phyloP scores from a whole-genome alignment of 2,797 vertebrate genomes.

The Hippocampus kuda region DNA sequence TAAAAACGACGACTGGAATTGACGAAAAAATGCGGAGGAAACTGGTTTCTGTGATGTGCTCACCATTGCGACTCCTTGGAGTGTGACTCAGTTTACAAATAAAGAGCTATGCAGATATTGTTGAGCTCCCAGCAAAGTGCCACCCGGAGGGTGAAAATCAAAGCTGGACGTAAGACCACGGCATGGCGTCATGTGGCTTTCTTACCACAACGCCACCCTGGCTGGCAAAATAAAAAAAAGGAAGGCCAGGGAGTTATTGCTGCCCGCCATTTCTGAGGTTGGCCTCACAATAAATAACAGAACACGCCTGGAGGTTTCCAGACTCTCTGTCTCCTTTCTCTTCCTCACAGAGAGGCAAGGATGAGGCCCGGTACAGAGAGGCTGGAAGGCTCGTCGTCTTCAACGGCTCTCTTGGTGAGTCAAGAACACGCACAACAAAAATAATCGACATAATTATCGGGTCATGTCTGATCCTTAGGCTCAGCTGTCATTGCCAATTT shows the following conservation, averaged over 20 bases:
- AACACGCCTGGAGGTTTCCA: conserved; percentile 25
- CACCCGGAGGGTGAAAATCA: neutral
- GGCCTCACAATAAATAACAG: conserved; percentile 17
- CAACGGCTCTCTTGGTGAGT: conserved; percentile 16
- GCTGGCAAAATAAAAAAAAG: neutral
- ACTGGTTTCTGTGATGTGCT: too few species aligned
- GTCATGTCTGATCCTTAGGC: conserved; percentile 28
- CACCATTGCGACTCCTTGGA: too few species aligned
- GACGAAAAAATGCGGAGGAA: too few species aligned
- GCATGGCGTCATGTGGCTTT: neutral
- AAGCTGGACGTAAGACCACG: neutral
- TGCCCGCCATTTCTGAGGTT: conserved; percentile 10
- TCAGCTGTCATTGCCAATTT: conserved; percentile 18
- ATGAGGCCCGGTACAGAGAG: conserved; percentile 25
- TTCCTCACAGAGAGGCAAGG: conserved; percentile 18
- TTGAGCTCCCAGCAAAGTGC: neutral
- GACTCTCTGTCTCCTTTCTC: conserved; percentile 18
- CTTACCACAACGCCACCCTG: too few species aligned
- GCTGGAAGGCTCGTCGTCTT: conserved; percentile 19
- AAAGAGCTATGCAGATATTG: neutral
- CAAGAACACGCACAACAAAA: conserved; percentile 31
- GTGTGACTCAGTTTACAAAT: neutral
- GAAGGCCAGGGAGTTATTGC: conserved; percentile 7
- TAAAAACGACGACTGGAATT: too few species aligned
- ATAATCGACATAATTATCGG: conserved; percentile 46